phyloP scores from a whole-genome alignment of 2,113 vertebrate species.

The Andinoacara biseriatus region DNA sequence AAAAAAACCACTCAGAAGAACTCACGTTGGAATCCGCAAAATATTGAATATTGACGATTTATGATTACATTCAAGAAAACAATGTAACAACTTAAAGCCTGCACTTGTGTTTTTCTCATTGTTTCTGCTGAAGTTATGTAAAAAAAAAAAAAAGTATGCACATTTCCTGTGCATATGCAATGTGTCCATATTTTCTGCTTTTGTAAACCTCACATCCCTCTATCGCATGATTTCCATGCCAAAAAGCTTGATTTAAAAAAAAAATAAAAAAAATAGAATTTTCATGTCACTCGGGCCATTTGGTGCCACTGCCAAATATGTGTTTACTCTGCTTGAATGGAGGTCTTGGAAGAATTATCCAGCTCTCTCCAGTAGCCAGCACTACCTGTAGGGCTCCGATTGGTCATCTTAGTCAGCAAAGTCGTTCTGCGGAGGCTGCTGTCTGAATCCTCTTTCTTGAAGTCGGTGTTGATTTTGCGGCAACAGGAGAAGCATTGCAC shows the following conservation, averaged over 20 bases:
- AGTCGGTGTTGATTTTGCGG: constrained; percentile 70
- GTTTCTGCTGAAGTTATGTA: not conserved
- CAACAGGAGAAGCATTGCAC: constrained; percentile 86
- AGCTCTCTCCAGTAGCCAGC: constrained; percentile 83
- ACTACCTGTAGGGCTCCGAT: constrained; percentile 86
- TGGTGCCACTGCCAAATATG: not conserved
- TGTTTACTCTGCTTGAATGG: constrained; percentile 78
- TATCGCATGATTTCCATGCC: not conserved
- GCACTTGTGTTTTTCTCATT: not conserved
- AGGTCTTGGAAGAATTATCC: constrained; percentile 77
- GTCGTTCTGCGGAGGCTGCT: constrained; percentile 88
- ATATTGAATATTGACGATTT: not conserved
- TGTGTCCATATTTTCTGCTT: not conserved
- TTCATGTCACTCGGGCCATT: not conserved
- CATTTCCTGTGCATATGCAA: not conserved
- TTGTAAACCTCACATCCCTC: not conserved
- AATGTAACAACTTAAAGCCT: not conserved
- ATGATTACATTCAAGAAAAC: not conserved
- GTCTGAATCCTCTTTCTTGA: constrained; percentile 91
- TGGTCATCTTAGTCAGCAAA: constrained; percentile 83
- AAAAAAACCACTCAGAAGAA: not conserved
- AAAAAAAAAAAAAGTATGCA: constrained; percentile 4
- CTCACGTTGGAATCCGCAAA: not conserved
- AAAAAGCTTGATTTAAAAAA: not conserved
- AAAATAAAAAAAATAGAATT: not conserved